Evolutionary conservation across 2,113 vertebrate species (phyloP).

Genomic region (Oncorhynchus mykiss): DNA sequence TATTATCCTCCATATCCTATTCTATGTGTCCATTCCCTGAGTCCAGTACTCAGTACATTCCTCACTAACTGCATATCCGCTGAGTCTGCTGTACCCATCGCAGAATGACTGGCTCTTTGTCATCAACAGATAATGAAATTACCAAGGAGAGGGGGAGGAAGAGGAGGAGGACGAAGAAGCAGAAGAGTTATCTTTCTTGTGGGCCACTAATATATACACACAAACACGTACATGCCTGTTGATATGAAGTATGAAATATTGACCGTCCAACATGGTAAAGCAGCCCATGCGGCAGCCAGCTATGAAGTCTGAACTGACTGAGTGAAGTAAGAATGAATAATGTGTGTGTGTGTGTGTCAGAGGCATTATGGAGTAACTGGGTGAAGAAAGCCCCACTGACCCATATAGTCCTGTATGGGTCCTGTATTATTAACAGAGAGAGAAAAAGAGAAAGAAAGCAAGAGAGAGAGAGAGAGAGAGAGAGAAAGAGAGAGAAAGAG

Average conservation of each 20-base stretch:
- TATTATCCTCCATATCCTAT: too few relatives aligned
- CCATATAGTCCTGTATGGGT: conserved; percentile 61
- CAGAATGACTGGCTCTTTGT: conserved; percentile 64
- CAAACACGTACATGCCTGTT: conserved; percentile 39
- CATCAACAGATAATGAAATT: conserved; percentile 66
- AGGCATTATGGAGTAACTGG: neutral
- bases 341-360: conserved; percentile 30
- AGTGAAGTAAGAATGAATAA: conserved; percentile 19
- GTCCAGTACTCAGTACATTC: too few relatives aligned
- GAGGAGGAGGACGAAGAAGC: neutral
- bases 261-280: conserved; percentile 39
- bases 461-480: conserved; percentile 7
- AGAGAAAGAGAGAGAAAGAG: conserved; percentile 1
- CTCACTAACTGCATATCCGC: too few relatives aligned
- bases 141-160: conserved; percentile 33
- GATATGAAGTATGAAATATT: conserved; percentile 68
- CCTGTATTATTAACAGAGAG: conserved; percentile 52
- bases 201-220: neutral
- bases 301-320: conserved; percentile 3
- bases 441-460: neutral
- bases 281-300: conserved; percentile 51
- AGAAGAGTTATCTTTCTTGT: conserved; percentile 13
- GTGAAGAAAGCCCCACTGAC: conserved; percentile 57
- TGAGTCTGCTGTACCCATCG: conserved; percentile 9
- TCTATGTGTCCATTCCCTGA: neutral